Base-by-base conservation (phyloP, 2,113 vertebrate genomes). In the Nansenia antarctica region DNA sequence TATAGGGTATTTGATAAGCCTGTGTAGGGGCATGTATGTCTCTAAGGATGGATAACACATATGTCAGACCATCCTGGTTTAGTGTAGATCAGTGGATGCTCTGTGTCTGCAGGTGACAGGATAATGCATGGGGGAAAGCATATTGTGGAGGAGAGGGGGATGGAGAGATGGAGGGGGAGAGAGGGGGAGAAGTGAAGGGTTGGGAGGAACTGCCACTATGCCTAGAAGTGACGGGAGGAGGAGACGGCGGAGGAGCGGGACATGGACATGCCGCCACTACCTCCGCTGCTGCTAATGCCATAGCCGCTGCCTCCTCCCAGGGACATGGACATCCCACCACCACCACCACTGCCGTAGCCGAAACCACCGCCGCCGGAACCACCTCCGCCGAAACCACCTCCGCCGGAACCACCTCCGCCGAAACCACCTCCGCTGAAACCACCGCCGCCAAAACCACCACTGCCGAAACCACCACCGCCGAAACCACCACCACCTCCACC, bases 261-360 rank as follows among this genome's bases (percentile, higher is more conserved):
- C 29, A 75, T 26, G 47, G 58, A 64, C 3, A 76, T 8, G 18
- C 54, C 9, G 9, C 59, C 26, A n/a, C 74, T 54, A 1, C 79
- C 66, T 5, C 66, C 73, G 14, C 55, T 71, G 6, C 75, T 62
- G 1, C 78, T 77, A 1, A 9, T 20, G 5, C 78, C 74, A 1
- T 15, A 9, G 9, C 69, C 52, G 6, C 27, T 71, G 14, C 8
- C 70, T 20, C 68, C 59, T 1, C 77, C 42, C 55, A 58, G 26
- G 2, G 49, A 68, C 35, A 67, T 58, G 45, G n/a, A 15, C 14
- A 24, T 29, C n/a, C n/a, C n/a, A n/a, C n/a, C n/a, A 0, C 59
- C 11, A 2, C 35, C 9, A 1, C 61, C 20, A 1, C 9, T 8
- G 2, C 53, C 35, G 26, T 53, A 22, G 8, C 59, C 1, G 9